phyloP scores from a whole-genome alignment of 2,888 invertebrate species.

The Eurytoma adleriae region DNA sequence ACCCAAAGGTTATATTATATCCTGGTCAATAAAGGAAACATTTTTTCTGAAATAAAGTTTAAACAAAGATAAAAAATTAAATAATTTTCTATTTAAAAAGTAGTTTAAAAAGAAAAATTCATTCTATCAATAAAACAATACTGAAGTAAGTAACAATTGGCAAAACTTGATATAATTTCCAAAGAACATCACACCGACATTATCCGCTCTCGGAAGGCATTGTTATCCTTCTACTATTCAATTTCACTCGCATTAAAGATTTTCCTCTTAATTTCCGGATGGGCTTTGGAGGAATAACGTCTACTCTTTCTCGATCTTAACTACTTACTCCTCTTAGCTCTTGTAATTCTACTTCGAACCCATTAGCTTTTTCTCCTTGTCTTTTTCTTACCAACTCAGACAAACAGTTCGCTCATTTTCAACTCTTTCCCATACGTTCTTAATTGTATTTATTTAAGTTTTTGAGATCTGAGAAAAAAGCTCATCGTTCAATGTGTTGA shows the following conservation, averaged over 20 bases:
- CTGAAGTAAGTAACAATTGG: not conserved
- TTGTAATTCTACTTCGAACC: slow-evolving; percentile 28
- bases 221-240: slow-evolving; percentile 17
- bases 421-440: not conserved
- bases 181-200: too few species aligned
- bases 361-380: slow-evolving; percentile 20
- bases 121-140: not conserved
- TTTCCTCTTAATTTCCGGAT: slow-evolving; percentile 28
- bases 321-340: slow-evolving; percentile 9
- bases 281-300: slow-evolving; percentile 6
- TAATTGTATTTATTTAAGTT: not conserved
- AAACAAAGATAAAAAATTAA: not conserved
- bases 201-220: not conserved
- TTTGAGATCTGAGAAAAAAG: too few species aligned
- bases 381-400: not conserved
- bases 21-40: too few species aligned
- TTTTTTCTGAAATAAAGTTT: too few species aligned
- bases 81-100: not conserved
- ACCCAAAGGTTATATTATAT: too few species aligned
- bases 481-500: too few species aligned
- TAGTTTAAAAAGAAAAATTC: not conserved
- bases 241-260: slow-evolving; percentile 21
- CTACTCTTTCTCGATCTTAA: slow-evolving; percentile 29
- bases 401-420: not conserved
- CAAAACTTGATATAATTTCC: too few species aligned